Conservation (phyloP, 2,797 vertebrate species). For the Trichosurus vulpecula region DNA sequence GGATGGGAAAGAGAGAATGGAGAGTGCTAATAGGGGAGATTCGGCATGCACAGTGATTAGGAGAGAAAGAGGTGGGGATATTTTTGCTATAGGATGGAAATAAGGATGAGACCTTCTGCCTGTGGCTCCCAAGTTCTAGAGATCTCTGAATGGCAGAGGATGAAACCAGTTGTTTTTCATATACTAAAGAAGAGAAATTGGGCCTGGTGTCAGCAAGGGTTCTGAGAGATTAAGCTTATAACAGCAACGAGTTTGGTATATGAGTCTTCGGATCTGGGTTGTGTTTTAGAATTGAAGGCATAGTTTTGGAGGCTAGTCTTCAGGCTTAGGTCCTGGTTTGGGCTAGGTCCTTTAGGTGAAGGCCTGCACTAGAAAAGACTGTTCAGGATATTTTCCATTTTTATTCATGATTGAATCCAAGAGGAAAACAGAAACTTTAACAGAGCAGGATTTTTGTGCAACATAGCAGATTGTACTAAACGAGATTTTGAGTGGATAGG, state of each 20-base stretch:
- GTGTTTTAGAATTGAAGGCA: neutral
- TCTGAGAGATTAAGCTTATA: neutral
- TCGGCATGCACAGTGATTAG: neutral
- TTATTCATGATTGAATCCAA: neutral
- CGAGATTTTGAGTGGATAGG: neutral
- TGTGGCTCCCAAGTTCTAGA: neutral
- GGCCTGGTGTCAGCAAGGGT: neutral
- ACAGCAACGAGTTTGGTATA: neutral
- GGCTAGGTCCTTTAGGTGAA: neutral
- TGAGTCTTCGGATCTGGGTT: neutral
- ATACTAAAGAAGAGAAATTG: neutral
- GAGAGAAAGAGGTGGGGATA: neutral
- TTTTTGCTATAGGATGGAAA: neutral
- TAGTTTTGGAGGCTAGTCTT: neutral
- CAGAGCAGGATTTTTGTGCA: neutral
- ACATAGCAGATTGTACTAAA: neutral
- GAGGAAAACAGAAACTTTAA: neutral
- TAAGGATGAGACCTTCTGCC: neutral
- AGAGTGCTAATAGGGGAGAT: neutral
- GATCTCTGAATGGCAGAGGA: neutral
- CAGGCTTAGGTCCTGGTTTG: neutral
- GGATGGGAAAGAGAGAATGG: neutral
- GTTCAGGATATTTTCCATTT: no score
- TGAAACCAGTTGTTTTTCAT: neutral
- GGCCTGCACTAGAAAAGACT: neutral